These are phyloP conservation scores for Mantis religiosa DNA, from an alignment of 2,888 invertebrate species.

Conservation along the genomic window DNA sequence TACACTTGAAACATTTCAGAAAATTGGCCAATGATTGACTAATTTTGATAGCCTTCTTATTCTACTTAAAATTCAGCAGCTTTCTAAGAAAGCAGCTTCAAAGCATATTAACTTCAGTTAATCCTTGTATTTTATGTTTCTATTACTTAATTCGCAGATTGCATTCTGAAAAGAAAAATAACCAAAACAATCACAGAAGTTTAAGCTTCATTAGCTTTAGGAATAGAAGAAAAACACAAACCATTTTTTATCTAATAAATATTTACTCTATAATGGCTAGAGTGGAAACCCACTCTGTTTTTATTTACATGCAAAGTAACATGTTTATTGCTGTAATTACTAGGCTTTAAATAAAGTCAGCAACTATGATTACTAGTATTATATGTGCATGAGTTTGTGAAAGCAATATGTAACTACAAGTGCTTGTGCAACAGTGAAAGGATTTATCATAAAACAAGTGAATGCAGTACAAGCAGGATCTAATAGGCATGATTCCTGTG, in stretches of 20 bases:
- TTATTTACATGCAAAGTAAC: background rate
- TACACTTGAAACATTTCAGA: too few relatives aligned
- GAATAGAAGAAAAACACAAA: background rate
- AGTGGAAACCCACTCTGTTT: background rate
- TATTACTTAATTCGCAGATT: too few relatives aligned
- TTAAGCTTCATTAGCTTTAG: background rate
- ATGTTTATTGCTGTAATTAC: background rate
- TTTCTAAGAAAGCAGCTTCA: too few relatives aligned
- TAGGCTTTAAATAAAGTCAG: background rate
- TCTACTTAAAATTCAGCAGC: too few relatives aligned
- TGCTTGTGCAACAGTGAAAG: background rate
- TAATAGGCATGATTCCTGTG: too few relatives aligned
- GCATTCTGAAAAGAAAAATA: too few relatives aligned
- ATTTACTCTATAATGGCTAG: background rate
- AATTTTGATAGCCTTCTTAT: too few relatives aligned
- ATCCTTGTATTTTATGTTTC: too few relatives aligned
- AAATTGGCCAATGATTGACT: too few relatives aligned
- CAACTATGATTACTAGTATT: background rate
- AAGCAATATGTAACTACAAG: background rate
- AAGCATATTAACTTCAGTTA: too few relatives aligned
- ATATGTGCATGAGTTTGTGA: background rate
- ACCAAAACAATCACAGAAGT: too few relatives aligned
- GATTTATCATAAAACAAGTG: background rate
- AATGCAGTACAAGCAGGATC: background rate
- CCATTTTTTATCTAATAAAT: too few relatives aligned